These are phyloP conservation scores for Oenanthe oenanthe DNA, from an alignment of 2,113 vertebrate genomes.

Conservation along the genomic window DNA sequence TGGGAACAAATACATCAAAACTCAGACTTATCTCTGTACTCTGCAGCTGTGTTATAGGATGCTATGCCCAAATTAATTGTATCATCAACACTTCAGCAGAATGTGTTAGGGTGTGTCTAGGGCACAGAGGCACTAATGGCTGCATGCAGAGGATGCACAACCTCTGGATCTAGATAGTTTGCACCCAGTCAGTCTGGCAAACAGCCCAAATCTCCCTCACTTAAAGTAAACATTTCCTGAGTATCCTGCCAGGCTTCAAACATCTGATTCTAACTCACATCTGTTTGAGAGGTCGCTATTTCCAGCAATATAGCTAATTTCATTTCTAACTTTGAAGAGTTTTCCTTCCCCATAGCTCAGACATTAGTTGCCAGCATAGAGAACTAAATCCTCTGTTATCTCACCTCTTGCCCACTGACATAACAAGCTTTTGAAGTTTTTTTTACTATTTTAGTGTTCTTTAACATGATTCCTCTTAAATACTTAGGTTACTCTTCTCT, in stretches of 20 bases:
- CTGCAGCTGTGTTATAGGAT: neutral
- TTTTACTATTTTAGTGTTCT: neutral
- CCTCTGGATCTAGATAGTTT: neutral
- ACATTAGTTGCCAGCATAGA: neutral
- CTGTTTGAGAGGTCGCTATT: neutral
- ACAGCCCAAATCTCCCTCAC: neutral
- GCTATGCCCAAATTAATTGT: neutral
- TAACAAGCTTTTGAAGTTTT: neutral
- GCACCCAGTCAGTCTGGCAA: neutral
- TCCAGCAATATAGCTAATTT: neutral
- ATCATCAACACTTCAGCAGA: constrained; percentile 4
- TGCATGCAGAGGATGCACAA: neutral
- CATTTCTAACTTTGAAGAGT: neutral
- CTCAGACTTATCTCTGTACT: neutral
- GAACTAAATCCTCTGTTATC: neutral
- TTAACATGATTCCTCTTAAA: neutral
- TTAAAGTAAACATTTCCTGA: neutral
- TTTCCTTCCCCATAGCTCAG: neutral
- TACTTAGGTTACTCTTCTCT: neutral
- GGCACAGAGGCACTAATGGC: neutral
- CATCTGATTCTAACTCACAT: neutral
- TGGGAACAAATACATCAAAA: neutral
- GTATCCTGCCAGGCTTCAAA: neutral
- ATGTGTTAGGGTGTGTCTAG: neutral
- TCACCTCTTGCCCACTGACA: neutral